Conservation (phyloP, 2,113 vertebrate genomes). For the Tenrec ecaudatus region DNA sequence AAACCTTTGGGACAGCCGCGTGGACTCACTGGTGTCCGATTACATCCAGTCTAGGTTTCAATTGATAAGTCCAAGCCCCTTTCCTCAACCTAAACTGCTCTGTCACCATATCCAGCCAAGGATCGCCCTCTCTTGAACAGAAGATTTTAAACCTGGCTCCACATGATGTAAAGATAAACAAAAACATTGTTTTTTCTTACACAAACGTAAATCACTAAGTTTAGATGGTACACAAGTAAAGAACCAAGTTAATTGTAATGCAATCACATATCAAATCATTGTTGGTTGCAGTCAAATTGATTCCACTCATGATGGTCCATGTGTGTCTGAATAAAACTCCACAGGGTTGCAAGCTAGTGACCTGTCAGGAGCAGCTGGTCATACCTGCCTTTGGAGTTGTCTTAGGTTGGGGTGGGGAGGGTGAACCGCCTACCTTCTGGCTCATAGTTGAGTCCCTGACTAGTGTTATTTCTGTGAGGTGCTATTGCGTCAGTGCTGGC, state of each 20-base stretch:
- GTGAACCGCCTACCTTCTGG: background rate
- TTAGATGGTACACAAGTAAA: background rate
- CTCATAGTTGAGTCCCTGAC: background rate
- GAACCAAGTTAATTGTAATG: slow-evolving; percentile 14
- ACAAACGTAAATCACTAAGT: background rate
- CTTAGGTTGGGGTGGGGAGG: background rate
- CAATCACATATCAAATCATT: background rate
- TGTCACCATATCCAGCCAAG: slow-evolving; percentile 47
- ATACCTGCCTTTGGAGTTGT: background rate
- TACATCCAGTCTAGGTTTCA: slow-evolving; percentile 73
- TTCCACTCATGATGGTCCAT: background rate
- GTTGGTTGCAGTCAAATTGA: background rate
- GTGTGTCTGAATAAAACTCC: background rate
- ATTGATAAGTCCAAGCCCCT: slow-evolving; percentile 59
- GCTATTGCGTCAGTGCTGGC: no score
- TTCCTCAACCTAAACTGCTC: slow-evolving; percentile 10
- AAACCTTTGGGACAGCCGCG: slow-evolving; percentile 22
- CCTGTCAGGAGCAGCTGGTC: background rate
- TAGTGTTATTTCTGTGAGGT: background rate
- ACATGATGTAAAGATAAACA: slow-evolving; percentile 9
- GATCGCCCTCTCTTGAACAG: background rate
- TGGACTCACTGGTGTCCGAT: slow-evolving; percentile 68
- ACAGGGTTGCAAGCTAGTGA: background rate
- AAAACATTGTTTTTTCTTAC: background rate
- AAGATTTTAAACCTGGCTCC: slow-evolving; percentile 11